These are phyloP conservation scores for Nemotelus nigrinus DNA, from an alignment of 2,888 invertebrate species.

Conservation along the genomic window DNA sequence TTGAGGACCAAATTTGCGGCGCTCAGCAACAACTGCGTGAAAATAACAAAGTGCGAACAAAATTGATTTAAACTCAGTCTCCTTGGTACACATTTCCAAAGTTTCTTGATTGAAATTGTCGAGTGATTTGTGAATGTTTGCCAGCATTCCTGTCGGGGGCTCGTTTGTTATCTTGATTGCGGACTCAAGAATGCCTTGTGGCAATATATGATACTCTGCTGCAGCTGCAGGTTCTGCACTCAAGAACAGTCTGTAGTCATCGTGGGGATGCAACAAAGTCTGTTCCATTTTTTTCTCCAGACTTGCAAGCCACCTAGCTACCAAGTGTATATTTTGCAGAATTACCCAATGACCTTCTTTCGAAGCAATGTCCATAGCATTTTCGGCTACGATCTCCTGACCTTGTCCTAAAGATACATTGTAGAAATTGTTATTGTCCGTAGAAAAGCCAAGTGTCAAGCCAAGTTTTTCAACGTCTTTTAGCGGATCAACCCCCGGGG, in stretches of 20 bases:
- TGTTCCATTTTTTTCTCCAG: slow-evolving; percentile 93
- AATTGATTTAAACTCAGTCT: slow-evolving; percentile 91
- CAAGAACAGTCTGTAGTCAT: slow-evolving; percentile 77
- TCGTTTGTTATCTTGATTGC: slow-evolving; percentile 97
- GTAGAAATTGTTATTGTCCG: slow-evolving; percentile 85
- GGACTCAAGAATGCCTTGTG: slow-evolving; percentile 89
- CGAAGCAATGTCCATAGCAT: slow-evolving; percentile 82
- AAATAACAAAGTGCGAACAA: slow-evolving; percentile 92
- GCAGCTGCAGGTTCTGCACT: slow-evolving; percentile 87
- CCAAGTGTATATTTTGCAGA: slow-evolving; percentile 91
- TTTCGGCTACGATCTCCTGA: slow-evolving; percentile 91
- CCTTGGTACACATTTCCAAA: slow-evolving; percentile 90
- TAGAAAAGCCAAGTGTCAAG: slow-evolving; percentile 79
- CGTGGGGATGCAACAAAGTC: slow-evolving; percentile 74
- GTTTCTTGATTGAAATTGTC: slow-evolving; percentile 94
- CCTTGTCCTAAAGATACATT: slow-evolving; percentile 95
- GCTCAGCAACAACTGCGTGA: slow-evolving; percentile 92
- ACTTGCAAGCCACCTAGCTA: slow-evolving; percentile 85
- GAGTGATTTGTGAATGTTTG: slow-evolving; percentile 91
- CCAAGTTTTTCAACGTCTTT: slow-evolving; percentile 92
- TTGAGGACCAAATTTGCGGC: slow-evolving; percentile 79
- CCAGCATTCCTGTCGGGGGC: slow-evolving; percentile 94
- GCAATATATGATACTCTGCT: slow-evolving; percentile 73
- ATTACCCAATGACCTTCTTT: slow-evolving; percentile 91
- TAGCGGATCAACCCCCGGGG: slow-evolving; percentile 93